These are phyloP conservation scores for Ophion obscuratus DNA, from an alignment of 2,888 invertebrate genomes.

Conservation along the genomic window DNA sequence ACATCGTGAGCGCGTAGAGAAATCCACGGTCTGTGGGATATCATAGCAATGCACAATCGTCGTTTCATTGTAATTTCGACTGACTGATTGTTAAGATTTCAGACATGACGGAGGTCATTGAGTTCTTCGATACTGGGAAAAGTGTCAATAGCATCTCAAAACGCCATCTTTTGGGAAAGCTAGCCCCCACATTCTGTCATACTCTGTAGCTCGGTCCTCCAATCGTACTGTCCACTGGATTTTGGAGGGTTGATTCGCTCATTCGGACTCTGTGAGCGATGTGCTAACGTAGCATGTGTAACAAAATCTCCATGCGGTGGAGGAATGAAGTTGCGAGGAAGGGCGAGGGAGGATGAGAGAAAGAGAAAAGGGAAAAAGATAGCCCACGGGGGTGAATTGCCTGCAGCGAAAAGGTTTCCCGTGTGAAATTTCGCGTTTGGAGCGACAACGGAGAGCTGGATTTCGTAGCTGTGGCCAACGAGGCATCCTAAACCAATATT, in stretches of 20 bases:
- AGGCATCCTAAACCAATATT: slow-evolving; percentile 72
- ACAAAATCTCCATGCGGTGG: slow-evolving; percentile 30
- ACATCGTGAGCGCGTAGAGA: not conserved
- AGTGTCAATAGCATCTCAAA: not conserved
- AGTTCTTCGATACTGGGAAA: not conserved
- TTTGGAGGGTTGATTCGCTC: slow-evolving; percentile 3
- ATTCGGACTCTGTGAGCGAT: not conserved
- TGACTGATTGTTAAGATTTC: not conserved
- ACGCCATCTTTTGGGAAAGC: too few species aligned
- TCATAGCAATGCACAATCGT: not conserved
- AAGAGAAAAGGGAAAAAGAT: slow-evolving; percentile 34
- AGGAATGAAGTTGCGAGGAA: slow-evolving; percentile 17
- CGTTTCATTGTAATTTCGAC: too few species aligned
- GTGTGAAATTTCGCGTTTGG: slow-evolving; percentile 68
- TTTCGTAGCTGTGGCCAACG: slow-evolving; percentile 65
- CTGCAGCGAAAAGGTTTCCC: slow-evolving; percentile 60
- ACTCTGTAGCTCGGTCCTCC: too few species aligned
- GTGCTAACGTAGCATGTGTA: slow-evolving; percentile 24
- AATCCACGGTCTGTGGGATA: not conserved
- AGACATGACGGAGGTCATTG: not conserved
- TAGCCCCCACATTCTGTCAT: too few species aligned
- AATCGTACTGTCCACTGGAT: not conserved
- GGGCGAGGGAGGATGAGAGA: not conserved
- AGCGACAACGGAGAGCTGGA: slow-evolving; percentile 58
- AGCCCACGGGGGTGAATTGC: slow-evolving; percentile 60